These are phyloP conservation scores for Chaunax sp. DNA, from an alignment of 2,797 vertebrate species.

Conservation along the genomic window DNA sequence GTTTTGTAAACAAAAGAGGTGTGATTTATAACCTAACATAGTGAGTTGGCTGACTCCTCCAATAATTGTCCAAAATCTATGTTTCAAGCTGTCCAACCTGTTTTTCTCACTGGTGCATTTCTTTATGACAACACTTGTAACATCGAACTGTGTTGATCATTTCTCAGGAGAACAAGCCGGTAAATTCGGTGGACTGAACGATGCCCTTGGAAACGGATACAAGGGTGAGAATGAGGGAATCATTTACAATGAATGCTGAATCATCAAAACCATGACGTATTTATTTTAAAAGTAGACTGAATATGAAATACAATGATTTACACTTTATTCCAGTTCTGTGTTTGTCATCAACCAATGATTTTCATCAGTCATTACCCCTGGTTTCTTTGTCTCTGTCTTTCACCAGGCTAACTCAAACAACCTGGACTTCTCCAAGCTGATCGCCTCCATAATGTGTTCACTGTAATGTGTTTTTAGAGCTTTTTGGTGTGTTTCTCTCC, in stretches of 20 bases:
- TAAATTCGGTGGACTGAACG: slow-evolving; percentile 73
- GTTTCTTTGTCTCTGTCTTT: slow-evolving; percentile 41
- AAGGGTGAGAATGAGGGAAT: slow-evolving; percentile 76
- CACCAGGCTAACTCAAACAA: slow-evolving; percentile 72
- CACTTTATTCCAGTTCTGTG: background rate
- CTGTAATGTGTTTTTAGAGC: slow-evolving; percentile 50
- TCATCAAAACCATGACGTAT: no score
- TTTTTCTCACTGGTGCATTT: background rate
- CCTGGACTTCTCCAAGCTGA: slow-evolving; percentile 55
- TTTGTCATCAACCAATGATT: background rate
- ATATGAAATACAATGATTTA: no score
- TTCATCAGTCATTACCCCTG: background rate
- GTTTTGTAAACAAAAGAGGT: no score
- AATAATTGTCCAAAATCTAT: no score
- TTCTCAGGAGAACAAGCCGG: slow-evolving; percentile 76
- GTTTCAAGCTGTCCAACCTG: no score
- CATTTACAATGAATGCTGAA: background rate
- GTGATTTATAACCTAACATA: no score
- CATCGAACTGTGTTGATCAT: slow-evolving; percentile 1
- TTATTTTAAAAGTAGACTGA: no score
- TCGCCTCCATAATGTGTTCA: slow-evolving; percentile 38
- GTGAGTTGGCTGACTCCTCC: no score
- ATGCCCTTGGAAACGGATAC: slow-evolving; percentile 79
- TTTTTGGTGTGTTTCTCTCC: slow-evolving; percentile 42
- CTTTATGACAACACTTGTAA: slow-evolving; percentile 11